Evolutionary conservation across 2,113 vertebrate species (phyloP).

Genomic region (Laterallus jamaicensis): DNA sequence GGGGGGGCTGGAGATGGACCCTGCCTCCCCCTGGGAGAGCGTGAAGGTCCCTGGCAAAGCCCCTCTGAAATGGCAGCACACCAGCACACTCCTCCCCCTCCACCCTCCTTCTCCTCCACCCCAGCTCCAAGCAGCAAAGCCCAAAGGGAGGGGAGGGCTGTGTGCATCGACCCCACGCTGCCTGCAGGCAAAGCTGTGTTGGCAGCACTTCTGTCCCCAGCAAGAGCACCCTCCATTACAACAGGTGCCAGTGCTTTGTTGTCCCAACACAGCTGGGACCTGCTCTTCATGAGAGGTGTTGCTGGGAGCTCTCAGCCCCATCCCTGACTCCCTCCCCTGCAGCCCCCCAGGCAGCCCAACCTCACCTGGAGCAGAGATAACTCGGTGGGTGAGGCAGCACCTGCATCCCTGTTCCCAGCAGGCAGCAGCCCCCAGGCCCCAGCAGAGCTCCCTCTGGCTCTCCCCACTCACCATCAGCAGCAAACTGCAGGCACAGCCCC

Average conservation of each 20-base stretch:
- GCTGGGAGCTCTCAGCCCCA: background rate
- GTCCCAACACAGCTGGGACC: background rate
- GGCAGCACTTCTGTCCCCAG: background rate
- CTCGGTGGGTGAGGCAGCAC: background rate
- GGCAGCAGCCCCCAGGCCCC: background rate
- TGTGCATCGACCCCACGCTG: no score
- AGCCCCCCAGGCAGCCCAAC: no score
- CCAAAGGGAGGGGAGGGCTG: background rate
- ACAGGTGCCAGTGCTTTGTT: background rate
- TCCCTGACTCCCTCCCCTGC: background rate
- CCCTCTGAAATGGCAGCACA: fast-evolving
- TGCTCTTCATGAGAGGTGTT: background rate
- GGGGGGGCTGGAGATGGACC: background rate
- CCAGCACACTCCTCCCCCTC: no score
- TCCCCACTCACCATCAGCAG: background rate
- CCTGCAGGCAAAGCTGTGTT: background rate
- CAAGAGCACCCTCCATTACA: background rate
- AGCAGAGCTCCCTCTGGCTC: fast-evolving
- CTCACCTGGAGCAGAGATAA: background rate
- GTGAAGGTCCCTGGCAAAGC: background rate
- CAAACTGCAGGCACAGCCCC: background rate
- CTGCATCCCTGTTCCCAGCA: background rate
- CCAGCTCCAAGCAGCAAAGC: background rate
- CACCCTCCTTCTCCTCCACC: no score
- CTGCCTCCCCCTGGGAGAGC: background rate